Evolutionary conservation across 2,888 invertebrate genomes (phyloP).

Genomic region (Brenthis hecate): DNA sequence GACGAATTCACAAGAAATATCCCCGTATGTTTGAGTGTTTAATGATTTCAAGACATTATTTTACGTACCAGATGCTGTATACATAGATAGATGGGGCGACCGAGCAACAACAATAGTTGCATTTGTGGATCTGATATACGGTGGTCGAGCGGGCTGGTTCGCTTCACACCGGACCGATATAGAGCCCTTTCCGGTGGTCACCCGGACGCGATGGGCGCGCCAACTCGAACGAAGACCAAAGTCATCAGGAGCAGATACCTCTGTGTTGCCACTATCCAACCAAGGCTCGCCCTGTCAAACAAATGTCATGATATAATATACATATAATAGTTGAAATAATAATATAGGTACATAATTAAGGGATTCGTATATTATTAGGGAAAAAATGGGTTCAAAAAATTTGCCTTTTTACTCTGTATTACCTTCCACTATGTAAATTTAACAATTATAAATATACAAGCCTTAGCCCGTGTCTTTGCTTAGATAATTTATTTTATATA

Average conservation of each 20-base stretch:
- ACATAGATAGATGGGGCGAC: conserved; percentile 74
- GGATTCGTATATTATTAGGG: too few species aligned
- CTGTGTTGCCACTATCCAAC: conserved; percentile 63
- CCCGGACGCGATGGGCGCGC: conserved; percentile 61
- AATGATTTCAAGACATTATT: neutral
- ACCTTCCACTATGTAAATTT: too few species aligned
- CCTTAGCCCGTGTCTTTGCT: too few species aligned
- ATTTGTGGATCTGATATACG: conserved; percentile 56
- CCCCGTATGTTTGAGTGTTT: neutral
- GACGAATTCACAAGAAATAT: neutral
- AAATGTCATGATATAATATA: conserved; percentile 12
- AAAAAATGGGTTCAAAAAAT: too few species aligned
- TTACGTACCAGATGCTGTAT: conserved; percentile 67
- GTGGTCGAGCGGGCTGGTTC: conserved; percentile 67
- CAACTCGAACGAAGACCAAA: conserved; percentile 68
- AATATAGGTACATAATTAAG: too few species aligned
- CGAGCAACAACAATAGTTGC: conserved; percentile 60
- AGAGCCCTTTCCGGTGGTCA: conserved; percentile 53
- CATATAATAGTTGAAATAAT: neutral
- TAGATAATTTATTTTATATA: too few species aligned
- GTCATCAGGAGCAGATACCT: conserved; percentile 59
- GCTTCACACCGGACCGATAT: conserved; percentile 67
- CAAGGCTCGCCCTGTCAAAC: conserved; percentile 62
- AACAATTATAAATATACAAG: too few species aligned
- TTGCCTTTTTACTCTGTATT: too few species aligned